These are phyloP conservation scores for Charaxes varanes DNA, from an alignment of 1,140 invertebrate genomes.

Conservation along the genomic window DNA sequence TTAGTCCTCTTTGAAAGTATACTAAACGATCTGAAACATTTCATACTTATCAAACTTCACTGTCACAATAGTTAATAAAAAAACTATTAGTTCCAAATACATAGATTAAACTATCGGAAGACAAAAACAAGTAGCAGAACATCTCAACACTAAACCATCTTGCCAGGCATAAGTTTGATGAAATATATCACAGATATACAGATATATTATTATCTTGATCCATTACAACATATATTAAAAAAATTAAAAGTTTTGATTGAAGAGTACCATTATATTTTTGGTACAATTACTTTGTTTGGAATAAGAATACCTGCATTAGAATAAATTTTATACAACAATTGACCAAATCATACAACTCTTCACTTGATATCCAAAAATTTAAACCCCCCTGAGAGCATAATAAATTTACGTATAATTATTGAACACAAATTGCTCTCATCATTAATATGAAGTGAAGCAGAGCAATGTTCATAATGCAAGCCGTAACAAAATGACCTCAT, in stretches of 20 bases:
- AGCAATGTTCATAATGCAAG: constrained; percentile 53
- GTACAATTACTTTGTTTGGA: neutral
- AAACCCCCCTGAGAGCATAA: constrained; percentile 50
- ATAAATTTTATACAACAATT: constrained; percentile 4
- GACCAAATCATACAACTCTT: constrained; percentile 57
- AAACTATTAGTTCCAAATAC: too few species aligned
- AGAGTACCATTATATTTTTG: too few species aligned
- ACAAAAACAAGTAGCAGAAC: constrained; percentile 30
- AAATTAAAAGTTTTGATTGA: neutral
- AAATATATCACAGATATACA: constrained; percentile 36
- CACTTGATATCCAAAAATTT: constrained; percentile 60
- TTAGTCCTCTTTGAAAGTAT: too few species aligned
- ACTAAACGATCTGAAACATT: constrained; percentile 12
- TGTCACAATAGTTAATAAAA: constrained; percentile 14
- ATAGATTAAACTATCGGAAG: constrained; percentile 32
- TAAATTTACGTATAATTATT: constrained; percentile 24
- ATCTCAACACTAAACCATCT: constrained; percentile 20
- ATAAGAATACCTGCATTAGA: neutral
- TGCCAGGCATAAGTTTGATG: constrained; percentile 22
- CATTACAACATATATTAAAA: neutral
- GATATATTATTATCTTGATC: constrained; percentile 19
- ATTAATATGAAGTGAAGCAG: constrained; percentile 39
- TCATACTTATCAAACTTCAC: constrained; percentile 33
- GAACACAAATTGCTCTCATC: constrained; percentile 51
- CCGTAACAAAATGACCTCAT: constrained; percentile 48